Conservation (phyloP, 92 coral and sea anemone genomes). For the Porites rus region DNA sequence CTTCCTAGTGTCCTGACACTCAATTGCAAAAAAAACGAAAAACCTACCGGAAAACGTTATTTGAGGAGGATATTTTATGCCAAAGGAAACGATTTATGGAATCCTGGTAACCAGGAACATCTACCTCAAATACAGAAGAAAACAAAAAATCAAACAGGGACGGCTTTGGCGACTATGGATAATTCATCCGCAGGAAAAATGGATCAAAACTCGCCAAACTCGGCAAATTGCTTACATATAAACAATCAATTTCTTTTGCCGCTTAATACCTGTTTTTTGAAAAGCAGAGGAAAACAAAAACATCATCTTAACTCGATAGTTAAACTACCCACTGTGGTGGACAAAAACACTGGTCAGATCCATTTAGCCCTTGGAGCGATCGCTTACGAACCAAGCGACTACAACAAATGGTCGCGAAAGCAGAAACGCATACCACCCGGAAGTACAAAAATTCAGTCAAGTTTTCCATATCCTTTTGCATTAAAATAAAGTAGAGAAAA, state of each 20-base stretch:
- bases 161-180: background rate
- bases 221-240: background rate
- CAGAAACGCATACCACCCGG: slow-evolving; percentile 3
- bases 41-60: slow-evolving; percentile 4
- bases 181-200: background rate
- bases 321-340: slow-evolving; percentile 40
- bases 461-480: slow-evolving; percentile 11
- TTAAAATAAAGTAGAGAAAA: background rate
- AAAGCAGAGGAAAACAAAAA: slow-evolving; percentile 4
- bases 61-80: slow-evolving; percentile 26
- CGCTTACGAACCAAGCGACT: slow-evolving; percentile 44
- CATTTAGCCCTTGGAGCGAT: slow-evolving; percentile 27
- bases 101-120: background rate
- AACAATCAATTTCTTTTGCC: slow-evolving; percentile 9
- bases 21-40: background rate
- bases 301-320: background rate
- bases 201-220: background rate
- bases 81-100: slow-evolving; percentile 5
- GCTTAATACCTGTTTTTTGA: background rate
- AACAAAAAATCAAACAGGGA: background rate
- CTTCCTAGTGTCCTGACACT: background rate
- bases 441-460: slow-evolving; percentile 9
- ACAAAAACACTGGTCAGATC: slow-evolving; percentile 25
- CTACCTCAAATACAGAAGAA: slow-evolving; percentile 20
- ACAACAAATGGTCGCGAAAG: slow-evolving; percentile 47